A percentile compares a stretch with the other conserved stretches of the same genome.
These are phyloP conservation scores for Pseudachorutes palmiensis DNA, from an alignment of 1,140 invertebrate species.

Conservation along the genomic window DNA sequence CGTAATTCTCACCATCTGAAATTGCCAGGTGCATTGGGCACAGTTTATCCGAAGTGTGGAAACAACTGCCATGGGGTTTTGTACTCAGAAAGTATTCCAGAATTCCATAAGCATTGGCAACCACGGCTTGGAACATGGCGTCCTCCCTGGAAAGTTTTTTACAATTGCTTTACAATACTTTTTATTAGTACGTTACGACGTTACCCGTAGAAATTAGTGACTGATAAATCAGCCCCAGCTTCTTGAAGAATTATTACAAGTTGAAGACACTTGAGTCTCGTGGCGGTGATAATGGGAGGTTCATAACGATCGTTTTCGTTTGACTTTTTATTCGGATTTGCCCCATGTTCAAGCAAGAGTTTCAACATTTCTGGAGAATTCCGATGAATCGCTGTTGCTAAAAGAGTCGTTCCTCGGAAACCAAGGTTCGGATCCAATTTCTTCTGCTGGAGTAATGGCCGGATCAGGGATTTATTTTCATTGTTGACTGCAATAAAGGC, in stretches of 20 bases:
- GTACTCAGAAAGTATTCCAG: slow-evolving; percentile 27
- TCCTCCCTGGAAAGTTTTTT: slow-evolving; percentile 33
- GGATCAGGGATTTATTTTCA: not conserved
- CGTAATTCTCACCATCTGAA: slow-evolving; percentile 5
- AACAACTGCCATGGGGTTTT: slow-evolving; percentile 6
- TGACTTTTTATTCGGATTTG: slow-evolving; percentile 33
- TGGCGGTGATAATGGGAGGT: slow-evolving; percentile 32
- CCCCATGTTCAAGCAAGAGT: slow-evolving; percentile 28
- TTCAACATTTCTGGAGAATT: slow-evolving; percentile 15
- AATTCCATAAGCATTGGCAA: slow-evolving; percentile 32
- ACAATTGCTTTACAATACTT: too few relatives aligned
- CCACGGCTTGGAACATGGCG: slow-evolving; percentile 35
- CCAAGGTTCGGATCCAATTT: slow-evolving; percentile 17
- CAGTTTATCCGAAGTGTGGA: slow-evolving; percentile 11
- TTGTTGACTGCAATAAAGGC: slow-evolving; percentile 16
- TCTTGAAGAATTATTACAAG: slow-evolving; percentile 24
- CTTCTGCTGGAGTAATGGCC: not conserved
- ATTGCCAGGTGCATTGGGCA: slow-evolving; percentile 27
- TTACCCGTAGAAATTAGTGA: slow-evolving; percentile 37
- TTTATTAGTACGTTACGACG: not conserved
- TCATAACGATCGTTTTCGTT: slow-evolving; percentile 30
- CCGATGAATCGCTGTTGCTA: slow-evolving; percentile 24
- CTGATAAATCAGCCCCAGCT: slow-evolving; percentile 19
- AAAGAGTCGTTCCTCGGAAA: slow-evolving; percentile 25
- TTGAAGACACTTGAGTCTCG: slow-evolving; percentile 19